Evolutionary conservation across 2,113 vertebrate species (phyloP).

Genomic region (Hydropotes inermis): DNA sequence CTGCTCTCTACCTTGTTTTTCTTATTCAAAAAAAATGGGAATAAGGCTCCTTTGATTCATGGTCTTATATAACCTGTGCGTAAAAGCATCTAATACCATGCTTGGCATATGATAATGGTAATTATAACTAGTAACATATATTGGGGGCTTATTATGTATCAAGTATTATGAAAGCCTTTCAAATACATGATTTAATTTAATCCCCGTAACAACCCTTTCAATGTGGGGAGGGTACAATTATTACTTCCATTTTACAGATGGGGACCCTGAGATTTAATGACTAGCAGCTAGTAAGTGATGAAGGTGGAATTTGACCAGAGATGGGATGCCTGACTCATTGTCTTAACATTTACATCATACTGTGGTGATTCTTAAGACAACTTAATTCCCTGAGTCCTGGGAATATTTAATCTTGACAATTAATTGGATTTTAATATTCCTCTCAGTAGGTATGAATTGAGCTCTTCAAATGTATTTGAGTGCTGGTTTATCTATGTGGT

Average conservation of each 20-base stretch:
- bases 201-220: not conserved
- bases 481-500: not conserved
- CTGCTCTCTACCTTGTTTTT: not conserved
- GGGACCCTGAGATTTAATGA: not conserved
- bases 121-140: not conserved
- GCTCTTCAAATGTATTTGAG: not conserved
- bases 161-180: not conserved
- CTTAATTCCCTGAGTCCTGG: not conserved
- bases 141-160: not conserved
- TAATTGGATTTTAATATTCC: not conserved
- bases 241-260: not conserved
- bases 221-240: not conserved
- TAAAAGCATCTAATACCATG: not conserved
- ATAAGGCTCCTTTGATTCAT: not conserved
- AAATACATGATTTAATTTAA: not conserved
- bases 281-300: not conserved
- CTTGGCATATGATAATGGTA: not conserved
- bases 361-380: not conserved
- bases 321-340: not conserved
- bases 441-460: not conserved
- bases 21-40: not conserved
- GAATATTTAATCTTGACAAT: constrained; percentile 29
- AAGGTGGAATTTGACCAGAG: not conserved
- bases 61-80: not conserved
- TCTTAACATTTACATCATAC: not conserved